Base-by-base conservation (phyloP, 2,888 invertebrate genomes). In the Halictus ligatus region DNA sequence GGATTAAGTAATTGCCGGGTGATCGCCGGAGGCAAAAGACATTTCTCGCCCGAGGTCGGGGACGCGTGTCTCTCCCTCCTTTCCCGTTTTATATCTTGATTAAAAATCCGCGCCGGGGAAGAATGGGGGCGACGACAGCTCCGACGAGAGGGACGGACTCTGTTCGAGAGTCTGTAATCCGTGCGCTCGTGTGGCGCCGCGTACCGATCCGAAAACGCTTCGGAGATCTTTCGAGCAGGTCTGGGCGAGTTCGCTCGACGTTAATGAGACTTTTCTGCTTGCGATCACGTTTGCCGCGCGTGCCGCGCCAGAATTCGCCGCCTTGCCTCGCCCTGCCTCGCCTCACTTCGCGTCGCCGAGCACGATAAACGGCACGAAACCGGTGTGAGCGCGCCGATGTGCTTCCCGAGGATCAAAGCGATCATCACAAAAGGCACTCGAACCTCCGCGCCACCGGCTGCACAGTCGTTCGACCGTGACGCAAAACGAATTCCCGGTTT, bases 41-140 rank as follows among this genome's bases (percentile, higher is more conserved):
- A 64, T 64, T 64, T 29, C 29, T 64, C 25, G 60, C 25, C 60
- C 13, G 60, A 29, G 60, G 60, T 64, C 60, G 60, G n/a, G 60
- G 15, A 64, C 60, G 60, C 25, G 60, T 64, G 60, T 64, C 29
- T 29, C 21, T 2, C 54, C n/a, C 58, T 50, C 60, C 43, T 35
- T 67, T 50, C 18, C 21, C 50, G 35, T 29, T 74, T 35, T 60
- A 48, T 74, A 40, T 58, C 77, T 69, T 78, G 79, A 86, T 86
- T 83, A 79, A 83, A 83, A 86, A 80, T 75, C 54, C 67, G 54
- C 58, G 74, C 78, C 75, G 74, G 50, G 73, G 72, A 74, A 40
- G 75, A 71, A 80, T 35, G 82, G 40, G 76, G 15, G 43, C 75
- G 78, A 83, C 67, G 80, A 82, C 58, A 75, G 72, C 75, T 78